Conservation (phyloP, 1,140 invertebrate genomes). For the Aradophagus sp. region DNA sequence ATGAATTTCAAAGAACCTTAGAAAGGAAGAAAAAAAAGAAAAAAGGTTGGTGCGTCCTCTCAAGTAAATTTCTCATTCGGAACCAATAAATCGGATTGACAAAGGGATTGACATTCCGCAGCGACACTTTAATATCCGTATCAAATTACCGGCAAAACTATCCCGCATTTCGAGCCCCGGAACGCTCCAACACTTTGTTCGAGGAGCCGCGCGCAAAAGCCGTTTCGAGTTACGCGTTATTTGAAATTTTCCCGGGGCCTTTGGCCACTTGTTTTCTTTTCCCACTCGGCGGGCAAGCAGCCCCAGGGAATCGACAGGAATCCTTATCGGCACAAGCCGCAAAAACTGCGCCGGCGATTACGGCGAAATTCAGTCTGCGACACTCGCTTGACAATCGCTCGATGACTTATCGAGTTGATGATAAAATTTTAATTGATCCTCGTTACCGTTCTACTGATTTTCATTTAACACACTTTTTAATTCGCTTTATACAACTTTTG, state of each 20-base stretch:
- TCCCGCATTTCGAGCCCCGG: conserved; percentile 36
- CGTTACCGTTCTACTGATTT: no score
- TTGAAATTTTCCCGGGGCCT: conserved; percentile 29
- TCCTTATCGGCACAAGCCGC: no score
- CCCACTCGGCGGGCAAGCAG: conserved; percentile 3
- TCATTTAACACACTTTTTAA: no score
- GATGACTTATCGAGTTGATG: no score
- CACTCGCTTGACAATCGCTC: no score
- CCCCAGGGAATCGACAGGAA: conserved; percentile 13
- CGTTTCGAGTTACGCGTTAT: conserved; percentile 45
- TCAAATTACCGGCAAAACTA: conserved; percentile 47
- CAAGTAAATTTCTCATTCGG: conserved; percentile 29
- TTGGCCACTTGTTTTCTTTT: conserved; percentile 35
- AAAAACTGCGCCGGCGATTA: no score
- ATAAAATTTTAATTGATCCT: no score
- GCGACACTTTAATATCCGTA: conserved; percentile 44
- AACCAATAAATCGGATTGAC: conserved; percentile 37
- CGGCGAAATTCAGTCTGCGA: no score
- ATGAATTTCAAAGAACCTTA: no score
- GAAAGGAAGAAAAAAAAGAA: no score
- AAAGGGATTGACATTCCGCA: conserved; percentile 37
- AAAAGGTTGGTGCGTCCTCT: no score
- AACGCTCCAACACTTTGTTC: conserved; percentile 39
- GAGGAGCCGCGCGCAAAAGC: conserved; percentile 18
- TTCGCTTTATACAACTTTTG: no score